Evolutionary conservation across 2,797 vertebrate species (phyloP), one percentile per base, ranked within the genome.

Genomic region (Enteromius anoplus): DNA sequence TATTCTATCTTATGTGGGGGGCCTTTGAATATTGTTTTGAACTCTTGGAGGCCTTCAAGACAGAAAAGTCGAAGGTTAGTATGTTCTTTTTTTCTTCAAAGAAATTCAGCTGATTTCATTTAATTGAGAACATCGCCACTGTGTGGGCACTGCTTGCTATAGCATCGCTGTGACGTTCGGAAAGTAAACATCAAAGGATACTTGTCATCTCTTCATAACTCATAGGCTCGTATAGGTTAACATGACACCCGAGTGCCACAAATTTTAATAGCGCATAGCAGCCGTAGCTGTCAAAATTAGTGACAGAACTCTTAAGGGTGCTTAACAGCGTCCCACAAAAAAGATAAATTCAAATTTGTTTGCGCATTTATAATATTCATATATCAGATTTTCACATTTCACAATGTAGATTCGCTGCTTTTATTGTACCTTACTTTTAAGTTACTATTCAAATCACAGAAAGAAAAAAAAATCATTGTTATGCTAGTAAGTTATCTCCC

Each of bases 141-240:
- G 0, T 84, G 93, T 94, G 94, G 94, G 85, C 12, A 23, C 1
- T 69, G 40, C 21, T 14, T 85, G 89, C 37, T 84, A 91, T 66
- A 89, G 87, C 93, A 92, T 53, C 51, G 71, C 66, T 64, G 7
- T 34, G 62, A 58, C 60, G 21, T 49, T 17, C 7, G 14, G n/a
- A 45, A 45, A 29, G 26, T 75, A 78, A 83, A 76, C 62, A 72
- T 76, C 64, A 78, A 45, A 85, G 68, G 82, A 86, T 87, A 83
- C 86, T 84, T 85, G 82, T 85, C 60, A 85, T 80, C 84, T 87
- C 85, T 85, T 89, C 76, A 89, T 83, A 87, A 77, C 87, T 55
- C 58, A 49, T 53, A 73, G 72, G 64, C 81, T 37, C 47, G 12
- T 62, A 75, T 37, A 76, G 62, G 75, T 75, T 76, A 73, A 69